Base-by-base conservation (phyloP, 2,797 vertebrate genomes). In the Trematomus bernacchii region DNA sequence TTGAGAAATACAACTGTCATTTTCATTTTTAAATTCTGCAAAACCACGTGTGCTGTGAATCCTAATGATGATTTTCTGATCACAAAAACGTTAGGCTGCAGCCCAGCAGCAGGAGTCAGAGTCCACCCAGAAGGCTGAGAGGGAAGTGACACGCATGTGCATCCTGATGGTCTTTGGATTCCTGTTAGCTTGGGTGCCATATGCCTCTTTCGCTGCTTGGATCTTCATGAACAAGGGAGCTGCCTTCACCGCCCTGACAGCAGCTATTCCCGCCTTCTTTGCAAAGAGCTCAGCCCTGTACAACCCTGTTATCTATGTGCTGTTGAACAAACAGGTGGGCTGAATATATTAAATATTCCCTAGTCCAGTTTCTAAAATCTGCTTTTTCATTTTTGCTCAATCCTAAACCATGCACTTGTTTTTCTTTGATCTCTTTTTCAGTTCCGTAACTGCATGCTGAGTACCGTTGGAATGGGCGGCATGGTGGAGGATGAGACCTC, bases 391-490 rank as follows among this genome's bases (percentile, higher is more conserved):
- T 30, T 30, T 30, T 30, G 3, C 30, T 30, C 30, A 30, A 30
- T 30, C 3, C 30, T 30, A 3, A 30, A 30, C 30, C 3, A 30
- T 30, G 30, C 30, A 30, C 2, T 30, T 30, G 30, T 30, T 30
- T 30, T 30, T 30, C 43, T 44, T 30, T 30, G 30, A 3, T 30
- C 30, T 30, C 30, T 30, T 42, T 79, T 68, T 82, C 85, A 96
- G 96, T 96, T 96, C 91, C 93, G 94, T 88, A 95, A 94, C 47
- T 96, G 95, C 91, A 96, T 96, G 95, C 80, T 96, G 76, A 86
- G 87, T 62, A 94, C 95, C 0, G 85, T 96, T 0, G 95, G 96
- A 70, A 96, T 96, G 93, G 94, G 95, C 40, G 93, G 95, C 63
- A 85, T 93, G 84, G 95, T 95, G 52, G 95, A 96, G 1, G 95